A percentile compares a stretch with the other conserved stretches of the same genome.
phyloP scores from a whole-genome alignment of 2,797 vertebrate species.

The Falco biarmicus region DNA sequence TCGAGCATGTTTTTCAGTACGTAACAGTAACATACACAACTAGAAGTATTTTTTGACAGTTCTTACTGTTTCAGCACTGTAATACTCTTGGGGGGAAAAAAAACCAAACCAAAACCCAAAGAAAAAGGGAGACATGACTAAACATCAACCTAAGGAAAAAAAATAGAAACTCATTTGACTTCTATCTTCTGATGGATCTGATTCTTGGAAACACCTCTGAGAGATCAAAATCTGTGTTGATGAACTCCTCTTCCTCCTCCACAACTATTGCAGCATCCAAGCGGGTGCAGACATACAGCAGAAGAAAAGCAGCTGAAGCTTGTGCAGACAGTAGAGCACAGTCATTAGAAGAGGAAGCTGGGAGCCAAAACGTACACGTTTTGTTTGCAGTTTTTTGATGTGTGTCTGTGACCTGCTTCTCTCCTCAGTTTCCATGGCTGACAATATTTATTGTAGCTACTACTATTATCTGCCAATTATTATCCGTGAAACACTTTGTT shows the following conservation, averaged over 20 bases:
- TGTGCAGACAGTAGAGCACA: neutral
- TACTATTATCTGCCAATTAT: neutral
- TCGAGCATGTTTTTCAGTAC: neutral
- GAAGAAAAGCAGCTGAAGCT: slow-evolving; percentile 12
- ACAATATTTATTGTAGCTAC: neutral
- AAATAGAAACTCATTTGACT: neutral
- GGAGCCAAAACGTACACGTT: neutral
- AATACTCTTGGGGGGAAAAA: neutral
- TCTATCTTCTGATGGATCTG: slow-evolving; percentile 3
- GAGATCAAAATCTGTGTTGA: slow-evolving; percentile 58
- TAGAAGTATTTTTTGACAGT: neutral
- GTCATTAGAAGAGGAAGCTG: neutral
- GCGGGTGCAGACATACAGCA: neutral
- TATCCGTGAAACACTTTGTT: neutral
- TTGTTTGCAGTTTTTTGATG: neutral
- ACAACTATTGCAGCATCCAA: neutral
- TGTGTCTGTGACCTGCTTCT: neutral
- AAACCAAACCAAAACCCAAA: neutral
- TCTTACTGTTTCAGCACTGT: neutral
- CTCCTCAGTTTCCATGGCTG: neutral
- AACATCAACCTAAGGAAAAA: neutral
- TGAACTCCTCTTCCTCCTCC: slow-evolving; percentile 53
- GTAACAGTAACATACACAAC: neutral
- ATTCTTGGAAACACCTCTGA: slow-evolving; percentile 63
- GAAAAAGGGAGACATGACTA: neutral